Evolutionary conservation across 2,797 vertebrate species (phyloP), one percentile per base, ranked within the genome.

Genomic region (Macrochelys suwanniensis): DNA sequence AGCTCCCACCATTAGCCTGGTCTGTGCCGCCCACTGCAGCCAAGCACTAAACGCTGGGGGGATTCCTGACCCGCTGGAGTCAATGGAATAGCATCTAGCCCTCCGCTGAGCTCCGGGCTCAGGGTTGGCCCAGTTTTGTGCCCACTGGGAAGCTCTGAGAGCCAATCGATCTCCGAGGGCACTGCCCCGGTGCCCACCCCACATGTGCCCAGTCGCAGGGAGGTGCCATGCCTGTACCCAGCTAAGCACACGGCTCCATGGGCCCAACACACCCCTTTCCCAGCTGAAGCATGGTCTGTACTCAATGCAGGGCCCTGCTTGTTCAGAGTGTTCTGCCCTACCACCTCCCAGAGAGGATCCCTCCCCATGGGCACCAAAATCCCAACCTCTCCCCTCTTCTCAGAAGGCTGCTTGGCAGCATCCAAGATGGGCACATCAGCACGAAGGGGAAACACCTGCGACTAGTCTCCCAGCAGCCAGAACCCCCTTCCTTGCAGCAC

Each of bases 171-270:
- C 12, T 74, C 0, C 2, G 33, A 81, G 26, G 9, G 7, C 2
- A 0, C 6, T 37, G 74, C 33, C 45, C 21, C 28, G 28, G 7
- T n/a, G 28, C 9, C 25, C 74, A 57, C 84, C 42, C 33, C 19
- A 53, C 10, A 49, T 81, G 45, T 49, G 16, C 23, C 33, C 7
- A 12, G 0, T 4, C 56, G 12, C 45, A 56, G n/a, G 37, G 31
- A 31, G 8, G 0, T 0, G 16, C 89, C 49, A 0, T 11, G 0
- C 26, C 31, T 71, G 5, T 45, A 81, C 77, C 51, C 57, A 1
- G 5, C 50, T 16, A 7, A 21, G 56, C 42, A 57, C 3, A 1
- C 6, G 11, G 0, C 0, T 33, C 0, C 5, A 2, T 45, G 50
- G n/a, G 53, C 80, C 50, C 56, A 10, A 26, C 16, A 15, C 37